Evolutionary conservation across 2,113 vertebrate genomes (phyloP), one percentile per base, ranked within the genome.

Genomic region (Ammodramus savannarum): DNA sequence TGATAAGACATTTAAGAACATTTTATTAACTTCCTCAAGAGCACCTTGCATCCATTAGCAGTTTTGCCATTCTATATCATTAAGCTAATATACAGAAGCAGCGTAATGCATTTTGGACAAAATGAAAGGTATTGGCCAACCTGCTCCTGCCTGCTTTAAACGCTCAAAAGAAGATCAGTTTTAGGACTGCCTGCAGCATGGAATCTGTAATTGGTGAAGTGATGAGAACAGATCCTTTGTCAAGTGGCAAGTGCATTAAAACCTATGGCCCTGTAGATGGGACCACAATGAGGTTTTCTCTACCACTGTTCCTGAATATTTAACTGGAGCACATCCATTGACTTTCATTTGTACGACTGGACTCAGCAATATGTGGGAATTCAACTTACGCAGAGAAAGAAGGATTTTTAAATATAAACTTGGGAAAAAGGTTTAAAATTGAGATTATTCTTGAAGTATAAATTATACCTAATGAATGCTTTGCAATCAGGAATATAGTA

Each of bases 321-420:
- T 72, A 57, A 58, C 27, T 43, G 32, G 9, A 85, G 8, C 7
- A 44, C 4, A 61, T 61, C 16, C 32, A 22, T 2, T 48, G 49
- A 34, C 16, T 52, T 87, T 44, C 16, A 38, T 54, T 61, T 76
- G 49, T 58, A 52, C 44, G 38, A 44, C 54, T 49, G 43, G 27
- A 29, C 3, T 5, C 29, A 31, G n/a, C 20, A 59, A 29, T 10
- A 57, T 20, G 9, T 29, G 13, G 5, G 11, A 61, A 58, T 16
- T 52, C 3, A 58, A 29, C 4, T 8, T 3, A 57, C 0, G 2
- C 1, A 61, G 25, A 61, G 32, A 36, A 78, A 13, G 10, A 9
- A 36, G 65, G 19, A 58, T 38, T 84, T 79, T 62, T 18, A 13
- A 74, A 49, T 1, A 89, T 41, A 59, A 29, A 15, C 57, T n/a